Conservation (phyloP, 2,888 invertebrate species). For the Xestobium rufovillosum region DNA sequence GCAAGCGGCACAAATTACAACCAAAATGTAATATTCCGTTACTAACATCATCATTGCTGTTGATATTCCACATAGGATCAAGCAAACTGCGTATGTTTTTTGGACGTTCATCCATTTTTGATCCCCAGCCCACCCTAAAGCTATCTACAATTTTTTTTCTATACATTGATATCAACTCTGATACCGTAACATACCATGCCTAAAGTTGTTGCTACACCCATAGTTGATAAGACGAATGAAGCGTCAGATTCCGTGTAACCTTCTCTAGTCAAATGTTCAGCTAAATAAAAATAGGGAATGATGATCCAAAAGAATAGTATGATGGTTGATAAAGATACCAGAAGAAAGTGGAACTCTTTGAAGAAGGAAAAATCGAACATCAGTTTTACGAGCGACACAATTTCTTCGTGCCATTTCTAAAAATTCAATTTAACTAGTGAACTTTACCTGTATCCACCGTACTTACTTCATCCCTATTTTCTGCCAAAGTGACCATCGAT, state of each 20-base stretch:
- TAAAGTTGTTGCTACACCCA: constrained; percentile 84
- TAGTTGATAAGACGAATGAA: constrained; percentile 74
- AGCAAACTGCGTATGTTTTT: constrained; percentile 73
- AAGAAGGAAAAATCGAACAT: constrained; percentile 77
- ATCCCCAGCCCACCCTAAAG: constrained; percentile 85
- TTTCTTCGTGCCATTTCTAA: constrained; percentile 66
- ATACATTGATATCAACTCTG: background rate
- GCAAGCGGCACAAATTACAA: constrained; percentile 45
- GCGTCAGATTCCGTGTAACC: constrained; percentile 66
- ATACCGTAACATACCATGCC: constrained; percentile 62
- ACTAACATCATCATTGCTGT: constrained; percentile 51
- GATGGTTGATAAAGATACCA: constrained; percentile 79
- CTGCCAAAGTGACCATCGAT: constrained; percentile 78
- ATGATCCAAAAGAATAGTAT: constrained; percentile 90
- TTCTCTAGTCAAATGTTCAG: constrained; percentile 66
- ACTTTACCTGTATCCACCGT: constrained; percentile 1
- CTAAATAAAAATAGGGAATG: constrained; percentile 90
- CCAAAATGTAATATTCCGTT: constrained; percentile 36
- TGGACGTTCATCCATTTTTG: constrained; percentile 74
- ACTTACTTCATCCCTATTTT: constrained; percentile 65
- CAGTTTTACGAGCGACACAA: constrained; percentile 58
- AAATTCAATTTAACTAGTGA: constrained; percentile 32
- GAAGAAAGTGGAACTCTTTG: constrained; percentile 66
- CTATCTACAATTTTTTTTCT: constrained; percentile 47
- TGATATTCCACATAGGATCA: constrained; percentile 58